phyloP scores from a whole-genome alignment of 92 coral and sea anemone species.

The Epizoanthus scotinus region DNA sequence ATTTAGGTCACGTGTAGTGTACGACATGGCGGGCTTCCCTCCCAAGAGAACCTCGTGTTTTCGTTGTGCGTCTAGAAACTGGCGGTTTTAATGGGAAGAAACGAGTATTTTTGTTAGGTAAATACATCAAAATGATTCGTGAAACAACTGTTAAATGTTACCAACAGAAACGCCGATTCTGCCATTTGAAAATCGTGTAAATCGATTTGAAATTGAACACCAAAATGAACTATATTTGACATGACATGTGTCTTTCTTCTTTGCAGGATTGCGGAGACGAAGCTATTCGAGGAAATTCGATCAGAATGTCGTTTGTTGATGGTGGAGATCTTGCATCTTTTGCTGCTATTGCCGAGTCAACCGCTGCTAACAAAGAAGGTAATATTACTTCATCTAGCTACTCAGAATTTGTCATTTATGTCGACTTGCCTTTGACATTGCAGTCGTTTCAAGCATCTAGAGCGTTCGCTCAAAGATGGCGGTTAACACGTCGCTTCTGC shows the following conservation, averaged over 20 bases:
- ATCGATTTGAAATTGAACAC: conserved; percentile 10
- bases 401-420: not conserved
- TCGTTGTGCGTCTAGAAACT: conserved; percentile 22
- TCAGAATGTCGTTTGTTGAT: conserved; percentile 77
- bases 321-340: conserved; percentile 83
- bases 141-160: not conserved
- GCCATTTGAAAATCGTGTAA: not conserved
- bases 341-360: conserved; percentile 86
- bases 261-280: conserved; percentile 37
- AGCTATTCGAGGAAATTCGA: conserved; percentile 26
- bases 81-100: conserved; percentile 18
- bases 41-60: conserved; percentile 67
- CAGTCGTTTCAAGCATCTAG: conserved; percentile 4
- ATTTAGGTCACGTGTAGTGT: conserved; percentile 63
- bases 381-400: conserved; percentile 11
- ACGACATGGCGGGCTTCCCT: conserved; percentile 80
- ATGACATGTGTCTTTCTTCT: conserved; percentile 13
- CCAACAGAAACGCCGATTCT: not conserved
- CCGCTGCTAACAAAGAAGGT: conserved; percentile 79
- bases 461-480: conserved; percentile 60
- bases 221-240: not conserved
- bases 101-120: not conserved
- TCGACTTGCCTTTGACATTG: conserved; percentile 10
- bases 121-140: not conserved
- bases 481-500: conserved; percentile 34